Conservation (phyloP, 2,888 invertebrate species). For the Drymonia ruficornis region DNA sequence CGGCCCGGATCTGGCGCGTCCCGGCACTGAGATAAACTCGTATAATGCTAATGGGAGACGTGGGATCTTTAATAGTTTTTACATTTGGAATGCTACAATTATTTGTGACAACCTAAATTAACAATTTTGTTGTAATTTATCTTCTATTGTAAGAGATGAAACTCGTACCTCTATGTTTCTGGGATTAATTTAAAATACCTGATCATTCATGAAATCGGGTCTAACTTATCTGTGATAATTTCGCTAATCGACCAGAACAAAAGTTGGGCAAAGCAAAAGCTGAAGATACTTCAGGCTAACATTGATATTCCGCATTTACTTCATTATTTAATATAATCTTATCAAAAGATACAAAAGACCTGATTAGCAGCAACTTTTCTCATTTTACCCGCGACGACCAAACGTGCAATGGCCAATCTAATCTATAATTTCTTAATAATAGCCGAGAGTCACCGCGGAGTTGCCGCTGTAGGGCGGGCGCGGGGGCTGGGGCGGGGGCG, state of each 20-base stretch:
- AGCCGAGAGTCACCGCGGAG: slow-evolving; percentile 17
- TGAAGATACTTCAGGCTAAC: too few species aligned
- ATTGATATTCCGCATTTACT: not conserved
- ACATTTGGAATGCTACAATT: not conserved
- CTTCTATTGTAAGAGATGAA: too few species aligned
- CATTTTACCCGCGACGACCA: slow-evolving; percentile 35
- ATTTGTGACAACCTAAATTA: too few species aligned
- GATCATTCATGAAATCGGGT: too few species aligned
- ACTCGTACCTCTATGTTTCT: too few species aligned
- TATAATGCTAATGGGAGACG: not conserved
- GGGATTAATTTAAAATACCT: too few species aligned
- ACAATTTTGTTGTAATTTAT: too few species aligned
- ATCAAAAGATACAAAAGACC: slow-evolving; percentile 36
- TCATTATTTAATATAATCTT: slow-evolving; percentile 10
- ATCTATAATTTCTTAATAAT: slow-evolving; percentile 45
- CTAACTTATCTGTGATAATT: too few species aligned
- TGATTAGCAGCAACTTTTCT: slow-evolving; percentile 41
- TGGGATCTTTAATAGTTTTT: not conserved
- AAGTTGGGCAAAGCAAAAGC: too few species aligned
- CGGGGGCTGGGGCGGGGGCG: not conserved
- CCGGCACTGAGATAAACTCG: not conserved
- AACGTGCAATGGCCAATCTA: slow-evolving; percentile 38
- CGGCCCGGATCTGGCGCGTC: not conserved
- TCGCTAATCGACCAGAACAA: too few species aligned
- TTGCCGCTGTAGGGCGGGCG: not conserved